Conservation (phyloP, 2,113 vertebrate species). For the Dicaeum eximium region DNA sequence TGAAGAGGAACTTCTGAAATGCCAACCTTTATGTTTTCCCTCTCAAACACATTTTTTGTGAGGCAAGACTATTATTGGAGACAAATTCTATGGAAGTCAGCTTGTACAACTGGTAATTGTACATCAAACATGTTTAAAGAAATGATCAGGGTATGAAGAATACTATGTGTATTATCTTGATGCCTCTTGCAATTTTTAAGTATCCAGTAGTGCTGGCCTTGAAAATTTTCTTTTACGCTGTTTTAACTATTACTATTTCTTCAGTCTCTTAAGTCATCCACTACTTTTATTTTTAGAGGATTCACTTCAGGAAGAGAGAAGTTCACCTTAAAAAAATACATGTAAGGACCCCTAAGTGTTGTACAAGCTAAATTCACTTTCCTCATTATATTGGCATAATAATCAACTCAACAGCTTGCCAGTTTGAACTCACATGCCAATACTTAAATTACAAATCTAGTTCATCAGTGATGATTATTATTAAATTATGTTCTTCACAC, state of each 20-base stretch:
- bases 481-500: not conserved
- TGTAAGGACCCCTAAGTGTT: not conserved
- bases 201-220: not conserved
- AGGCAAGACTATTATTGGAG: not conserved
- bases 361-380: not conserved
- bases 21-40: not conserved
- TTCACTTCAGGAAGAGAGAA: not conserved
- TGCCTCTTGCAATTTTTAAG: not conserved
- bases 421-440: not conserved
- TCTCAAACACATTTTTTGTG: not conserved
- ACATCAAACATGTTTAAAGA: not conserved
- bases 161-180: not conserved
- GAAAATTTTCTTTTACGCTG: not conserved
- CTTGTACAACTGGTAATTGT: not conserved
- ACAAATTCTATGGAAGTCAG: not conserved
- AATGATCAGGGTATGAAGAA: not conserved
- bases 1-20: not conserved
- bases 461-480: not conserved
- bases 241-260: not conserved
- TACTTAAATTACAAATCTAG: not conserved
- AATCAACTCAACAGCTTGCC: not conserved
- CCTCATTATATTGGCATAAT: not conserved
- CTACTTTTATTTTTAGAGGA: not conserved
- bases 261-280: not conserved
- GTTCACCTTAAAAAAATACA: not conserved